Conservation (phyloP, 2,113 vertebrate species). For the Tragelaphus imberbis region DNA sequence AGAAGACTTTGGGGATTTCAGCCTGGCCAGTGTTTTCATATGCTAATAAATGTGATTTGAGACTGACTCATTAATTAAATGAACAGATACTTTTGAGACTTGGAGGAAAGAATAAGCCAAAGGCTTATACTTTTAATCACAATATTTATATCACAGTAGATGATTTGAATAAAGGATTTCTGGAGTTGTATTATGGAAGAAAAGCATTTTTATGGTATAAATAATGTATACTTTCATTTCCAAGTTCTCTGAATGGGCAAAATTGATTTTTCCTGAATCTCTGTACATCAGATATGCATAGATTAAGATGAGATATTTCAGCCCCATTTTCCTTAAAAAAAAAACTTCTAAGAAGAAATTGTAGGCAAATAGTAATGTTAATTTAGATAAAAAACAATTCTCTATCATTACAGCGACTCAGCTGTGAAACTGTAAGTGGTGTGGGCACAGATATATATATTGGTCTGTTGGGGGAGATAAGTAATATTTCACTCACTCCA, state of each 20-base stretch:
- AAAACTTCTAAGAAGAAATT: background rate
- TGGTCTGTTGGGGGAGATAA: background rate
- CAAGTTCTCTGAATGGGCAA: background rate
- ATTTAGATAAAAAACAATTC: constrained; percentile 12
- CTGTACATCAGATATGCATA: background rate
- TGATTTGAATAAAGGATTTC: background rate
- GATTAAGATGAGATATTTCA: background rate
- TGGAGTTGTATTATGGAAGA: background rate
- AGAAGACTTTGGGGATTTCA: background rate
- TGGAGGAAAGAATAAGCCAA: background rate
- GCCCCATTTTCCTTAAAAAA: background rate
- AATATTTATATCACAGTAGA: background rate
- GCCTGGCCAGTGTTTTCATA: background rate
- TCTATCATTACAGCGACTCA: background rate
- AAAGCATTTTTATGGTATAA: background rate
- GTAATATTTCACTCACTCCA: background rate
- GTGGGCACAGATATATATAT: background rate
- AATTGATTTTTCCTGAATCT: background rate
- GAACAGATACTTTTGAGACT: background rate
- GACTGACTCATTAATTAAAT: background rate
- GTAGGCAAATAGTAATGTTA: background rate
- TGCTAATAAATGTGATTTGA: background rate
- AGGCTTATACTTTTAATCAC: background rate
- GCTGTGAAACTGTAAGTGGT: background rate
- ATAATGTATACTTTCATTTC: background rate